phyloP scores from a whole-genome alignment of 2,797 vertebrate species.

The Limnodromus scolopaceus region DNA sequence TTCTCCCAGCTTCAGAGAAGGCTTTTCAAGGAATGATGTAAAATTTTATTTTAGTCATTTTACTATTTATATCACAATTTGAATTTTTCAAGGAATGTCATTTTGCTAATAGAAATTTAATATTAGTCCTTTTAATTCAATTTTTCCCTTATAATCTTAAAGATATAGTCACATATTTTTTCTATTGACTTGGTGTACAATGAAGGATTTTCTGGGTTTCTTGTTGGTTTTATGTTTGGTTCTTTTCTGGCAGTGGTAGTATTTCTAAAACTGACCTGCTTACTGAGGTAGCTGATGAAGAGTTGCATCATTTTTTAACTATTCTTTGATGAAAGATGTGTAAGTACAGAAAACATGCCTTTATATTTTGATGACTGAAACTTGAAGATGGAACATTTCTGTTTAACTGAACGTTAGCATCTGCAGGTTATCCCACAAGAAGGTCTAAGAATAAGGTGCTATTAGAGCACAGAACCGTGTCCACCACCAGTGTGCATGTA shows the following conservation, averaged over 20 bases:
- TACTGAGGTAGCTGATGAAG: background rate
- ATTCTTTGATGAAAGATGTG: background rate
- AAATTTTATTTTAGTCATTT: background rate
- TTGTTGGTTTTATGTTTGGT: accelerated
- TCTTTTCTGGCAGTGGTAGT: background rate
- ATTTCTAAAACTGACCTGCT: background rate
- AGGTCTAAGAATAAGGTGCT: background rate
- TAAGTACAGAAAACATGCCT: background rate
- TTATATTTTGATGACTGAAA: background rate
- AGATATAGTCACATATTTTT: background rate
- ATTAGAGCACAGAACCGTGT: accelerated
- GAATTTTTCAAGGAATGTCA: accelerated
- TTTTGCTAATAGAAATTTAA: background rate
- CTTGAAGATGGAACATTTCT: background rate
- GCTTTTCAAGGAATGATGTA: background rate
- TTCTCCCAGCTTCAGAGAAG: background rate
- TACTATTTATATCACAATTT: background rate
- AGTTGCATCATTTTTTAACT: background rate
- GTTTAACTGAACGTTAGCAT: no score
- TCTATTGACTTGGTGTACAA: background rate
- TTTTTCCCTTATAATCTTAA: background rate
- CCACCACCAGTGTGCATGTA: accelerated
- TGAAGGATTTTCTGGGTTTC: background rate
- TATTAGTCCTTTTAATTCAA: background rate
- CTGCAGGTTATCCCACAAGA: background rate